Base-by-base conservation (phyloP, 1,140 invertebrate species). In the Trichogramma pretiosum region DNA sequence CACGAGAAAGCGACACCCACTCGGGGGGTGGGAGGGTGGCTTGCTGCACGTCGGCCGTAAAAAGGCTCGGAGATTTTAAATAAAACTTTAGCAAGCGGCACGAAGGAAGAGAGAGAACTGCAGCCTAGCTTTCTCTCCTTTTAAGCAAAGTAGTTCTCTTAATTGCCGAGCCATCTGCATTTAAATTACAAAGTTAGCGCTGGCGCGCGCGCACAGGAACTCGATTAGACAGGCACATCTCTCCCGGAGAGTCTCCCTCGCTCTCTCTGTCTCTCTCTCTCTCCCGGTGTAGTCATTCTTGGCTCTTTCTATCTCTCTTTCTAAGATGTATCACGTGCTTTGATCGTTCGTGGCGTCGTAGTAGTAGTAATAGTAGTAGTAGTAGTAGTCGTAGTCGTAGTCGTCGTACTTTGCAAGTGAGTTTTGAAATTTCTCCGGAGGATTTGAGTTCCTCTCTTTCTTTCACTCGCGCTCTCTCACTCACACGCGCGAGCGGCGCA, bases 101-200 rank as follows among this genome's bases (percentile, higher is more conserved):
- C n/a, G n/a, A n/a, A n/a, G n/a, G n/a, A n/a, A n/a, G n/a, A n/a
- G n/a, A n/a, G n/a, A n/a, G n/a, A n/a, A n/a, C n/a, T n/a, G n/a
- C n/a, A n/a, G n/a, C n/a, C n/a, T n/a, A n/a, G n/a, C 11, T 28
- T 28, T 28, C 24, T 11, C 11, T 28, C 24, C 11, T 28, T 28
- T 53, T 42, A 36, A 51, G 41, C 22, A 46, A 54, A 54, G 38
- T 50, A 50, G 42, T 50, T 54, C 35, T 38, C 47, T 47, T 54
- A 54, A 54, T 50, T 55, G 48, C 44, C 44, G 42, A 36, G 39
- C 47, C 52, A 50, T 50, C 47, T 54, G 52, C 44, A 43, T 50
- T 54, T 54, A 47, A 47, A 54, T 54, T 43, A 47, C 47, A 50
- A 54, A 43, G 48, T 54, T 50, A 51, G 49, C 37, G 33, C 21